Evolutionary conservation across 2,888 invertebrate species (phyloP).

Genomic region (Andrena minutula): DNA sequence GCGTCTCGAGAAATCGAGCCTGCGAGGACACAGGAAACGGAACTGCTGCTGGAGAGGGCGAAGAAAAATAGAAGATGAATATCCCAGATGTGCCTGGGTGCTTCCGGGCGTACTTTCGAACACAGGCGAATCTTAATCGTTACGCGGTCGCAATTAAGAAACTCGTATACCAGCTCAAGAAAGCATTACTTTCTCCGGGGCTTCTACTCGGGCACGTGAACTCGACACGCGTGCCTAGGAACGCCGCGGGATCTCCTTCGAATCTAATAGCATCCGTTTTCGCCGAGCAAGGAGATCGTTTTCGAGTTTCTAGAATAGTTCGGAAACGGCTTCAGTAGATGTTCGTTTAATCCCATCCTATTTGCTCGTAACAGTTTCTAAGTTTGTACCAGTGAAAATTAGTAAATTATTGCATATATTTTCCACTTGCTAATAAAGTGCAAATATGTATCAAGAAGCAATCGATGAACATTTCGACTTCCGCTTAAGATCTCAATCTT

Average conservation of each 20-base stretch:
- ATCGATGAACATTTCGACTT: too few species aligned
- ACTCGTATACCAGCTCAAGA: constrained; percentile 69
- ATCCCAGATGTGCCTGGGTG: constrained; percentile 1
- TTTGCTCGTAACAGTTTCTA: background rate
- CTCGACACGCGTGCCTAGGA: background rate
- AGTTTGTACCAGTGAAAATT: background rate
- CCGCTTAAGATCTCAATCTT: too few species aligned
- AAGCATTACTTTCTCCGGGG: constrained; percentile 80
- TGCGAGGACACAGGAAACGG: constrained; percentile 7
- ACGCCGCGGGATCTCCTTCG: constrained; percentile 2
- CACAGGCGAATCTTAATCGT: constrained; percentile 70
- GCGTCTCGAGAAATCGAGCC: constrained; percentile 37
- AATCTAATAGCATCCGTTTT: constrained; percentile 1
- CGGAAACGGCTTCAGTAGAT: background rate
- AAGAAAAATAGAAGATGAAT: constrained; percentile 18
- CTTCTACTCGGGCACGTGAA: constrained; percentile 11
- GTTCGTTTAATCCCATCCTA: background rate
- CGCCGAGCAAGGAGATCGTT: background rate
- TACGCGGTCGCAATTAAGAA: constrained; percentile 72
- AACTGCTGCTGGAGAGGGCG: background rate
- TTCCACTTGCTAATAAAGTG: too few species aligned
- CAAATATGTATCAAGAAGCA: too few species aligned
- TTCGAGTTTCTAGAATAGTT: background rate
- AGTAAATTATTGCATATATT: too few species aligned
- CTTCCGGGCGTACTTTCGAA: constrained; percentile 70